Evolutionary conservation across 2,797 vertebrate species (phyloP).

Genomic region (Ateles fusciceps): DNA sequence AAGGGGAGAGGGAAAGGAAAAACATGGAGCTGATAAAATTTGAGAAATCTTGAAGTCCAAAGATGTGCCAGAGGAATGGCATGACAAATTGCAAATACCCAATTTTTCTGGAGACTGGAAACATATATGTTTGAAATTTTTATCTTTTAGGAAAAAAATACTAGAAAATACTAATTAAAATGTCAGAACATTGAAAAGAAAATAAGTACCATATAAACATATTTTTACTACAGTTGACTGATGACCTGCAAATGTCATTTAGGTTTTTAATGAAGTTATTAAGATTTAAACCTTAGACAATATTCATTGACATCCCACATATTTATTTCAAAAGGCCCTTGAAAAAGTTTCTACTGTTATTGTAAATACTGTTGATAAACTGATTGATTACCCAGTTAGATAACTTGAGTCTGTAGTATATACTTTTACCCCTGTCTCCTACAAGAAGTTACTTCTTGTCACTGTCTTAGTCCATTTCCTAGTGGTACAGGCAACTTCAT

Average conservation of each 20-base stretch:
- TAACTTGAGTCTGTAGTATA: not conserved
- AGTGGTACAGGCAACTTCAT: not conserved
- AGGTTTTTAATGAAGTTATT: not conserved
- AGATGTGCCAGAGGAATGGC: not conserved
- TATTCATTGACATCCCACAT: not conserved
- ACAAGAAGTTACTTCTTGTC: not conserved
- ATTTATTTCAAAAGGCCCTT: not conserved
- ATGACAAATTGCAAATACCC: not conserved
- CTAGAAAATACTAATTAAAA: not conserved
- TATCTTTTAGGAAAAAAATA: not conserved
- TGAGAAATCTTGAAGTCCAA: not conserved
- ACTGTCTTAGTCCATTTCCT: not conserved
- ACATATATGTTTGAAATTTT: not conserved
- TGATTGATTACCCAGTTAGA: not conserved
- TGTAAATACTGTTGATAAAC: not conserved
- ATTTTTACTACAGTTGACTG: not conserved
- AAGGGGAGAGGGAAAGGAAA: not conserved
- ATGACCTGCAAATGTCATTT: not conserved
- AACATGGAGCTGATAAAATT: not conserved
- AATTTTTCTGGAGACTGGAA: not conserved
- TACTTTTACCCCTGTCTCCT: not conserved
- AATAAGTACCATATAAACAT: not conserved
- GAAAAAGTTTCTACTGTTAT: not conserved
- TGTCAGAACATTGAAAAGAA: not conserved
- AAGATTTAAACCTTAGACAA: not conserved